Conservation (phyloP, 92 coral and sea anemone genomes). For the Zoanthus sansibaricus region DNA sequence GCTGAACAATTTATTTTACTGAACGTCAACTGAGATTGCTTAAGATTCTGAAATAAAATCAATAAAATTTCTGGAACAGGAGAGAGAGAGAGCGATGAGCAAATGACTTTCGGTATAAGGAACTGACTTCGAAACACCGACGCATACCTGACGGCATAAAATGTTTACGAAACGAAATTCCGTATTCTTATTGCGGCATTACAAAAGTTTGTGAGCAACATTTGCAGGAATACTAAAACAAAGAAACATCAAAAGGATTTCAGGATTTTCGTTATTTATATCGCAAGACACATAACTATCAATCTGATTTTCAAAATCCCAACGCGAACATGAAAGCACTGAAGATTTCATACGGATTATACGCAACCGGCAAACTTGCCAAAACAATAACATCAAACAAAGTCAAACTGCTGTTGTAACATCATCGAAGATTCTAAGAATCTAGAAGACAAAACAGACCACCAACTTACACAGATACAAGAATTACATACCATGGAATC, state of each 20-base stretch:
- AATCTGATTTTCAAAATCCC: background rate
- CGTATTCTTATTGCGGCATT: conserved; percentile 5
- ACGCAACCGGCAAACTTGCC: conserved; percentile 49
- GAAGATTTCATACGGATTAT: conserved; percentile 1
- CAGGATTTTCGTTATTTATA: background rate
- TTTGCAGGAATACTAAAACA: background rate
- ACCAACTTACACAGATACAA: conserved; percentile 1
- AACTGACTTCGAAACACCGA: background rate
- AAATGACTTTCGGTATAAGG: background rate
- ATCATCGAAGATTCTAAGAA: conserved; percentile 3
- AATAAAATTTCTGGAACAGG: background rate
- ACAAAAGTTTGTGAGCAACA: conserved; percentile 3
- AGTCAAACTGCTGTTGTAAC: conserved; percentile 30
- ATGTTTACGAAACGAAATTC: background rate
- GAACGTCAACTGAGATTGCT: background rate
- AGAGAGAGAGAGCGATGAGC: background rate
- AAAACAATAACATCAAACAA: conserved; percentile 47
- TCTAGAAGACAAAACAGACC: background rate
- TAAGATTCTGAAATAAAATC: background rate
- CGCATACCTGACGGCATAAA: background rate
- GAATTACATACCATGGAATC: conserved; percentile 82
- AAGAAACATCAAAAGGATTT: background rate
- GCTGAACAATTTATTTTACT: background rate
- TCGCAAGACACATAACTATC: background rate
- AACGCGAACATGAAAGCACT: conserved; percentile 24